phyloP scores from a whole-genome alignment of 1,140 invertebrate species.

The Drosophila punjabiensis region DNA sequence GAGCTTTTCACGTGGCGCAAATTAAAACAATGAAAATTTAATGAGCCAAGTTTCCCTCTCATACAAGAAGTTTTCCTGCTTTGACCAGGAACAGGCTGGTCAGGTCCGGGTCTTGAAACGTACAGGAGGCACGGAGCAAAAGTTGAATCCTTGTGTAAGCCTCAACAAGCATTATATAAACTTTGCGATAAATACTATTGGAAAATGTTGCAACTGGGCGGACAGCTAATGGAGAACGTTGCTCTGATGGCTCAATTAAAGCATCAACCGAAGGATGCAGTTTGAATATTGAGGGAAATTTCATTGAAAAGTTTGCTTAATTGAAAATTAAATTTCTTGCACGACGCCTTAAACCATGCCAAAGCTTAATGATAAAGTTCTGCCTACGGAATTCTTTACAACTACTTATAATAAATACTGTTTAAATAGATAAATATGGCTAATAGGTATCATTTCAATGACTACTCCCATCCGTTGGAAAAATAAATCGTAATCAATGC shows the following conservation, averaged over 20 bases:
- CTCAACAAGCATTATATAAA: slow-evolving; percentile 39
- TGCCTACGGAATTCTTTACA: neutral
- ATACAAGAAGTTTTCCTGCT: slow-evolving; percentile 33
- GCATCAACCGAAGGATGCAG: neutral
- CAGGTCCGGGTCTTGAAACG: neutral
- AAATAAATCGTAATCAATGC: slow-evolving; percentile 38
- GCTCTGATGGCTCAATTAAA: slow-evolving; percentile 1
- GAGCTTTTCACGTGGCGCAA: slow-evolving; percentile 54
- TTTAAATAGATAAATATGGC: neutral
- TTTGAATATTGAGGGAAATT: neutral
- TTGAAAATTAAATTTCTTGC: neutral
- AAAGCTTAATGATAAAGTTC: neutral
- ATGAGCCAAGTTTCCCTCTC: slow-evolving; percentile 66
- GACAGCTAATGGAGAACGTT: neutral
- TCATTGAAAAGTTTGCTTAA: slow-evolving; percentile 1
- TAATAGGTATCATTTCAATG: neutral
- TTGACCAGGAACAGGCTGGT: slow-evolving; percentile 31
- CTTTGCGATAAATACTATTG: slow-evolving; percentile 31
- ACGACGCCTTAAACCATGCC: neutral
- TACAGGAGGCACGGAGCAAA: slow-evolving; percentile 1
- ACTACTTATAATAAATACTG: too few species aligned
- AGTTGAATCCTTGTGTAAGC: slow-evolving; percentile 45
- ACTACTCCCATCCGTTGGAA: neutral
- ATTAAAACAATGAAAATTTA: slow-evolving; percentile 83
- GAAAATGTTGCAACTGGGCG: neutral